Percentiles rank a stretch among this genome's conserved stretches.
Conservation (phyloP, 2,888 invertebrate species). For the Gastracanthus pulcherrimus region DNA sequence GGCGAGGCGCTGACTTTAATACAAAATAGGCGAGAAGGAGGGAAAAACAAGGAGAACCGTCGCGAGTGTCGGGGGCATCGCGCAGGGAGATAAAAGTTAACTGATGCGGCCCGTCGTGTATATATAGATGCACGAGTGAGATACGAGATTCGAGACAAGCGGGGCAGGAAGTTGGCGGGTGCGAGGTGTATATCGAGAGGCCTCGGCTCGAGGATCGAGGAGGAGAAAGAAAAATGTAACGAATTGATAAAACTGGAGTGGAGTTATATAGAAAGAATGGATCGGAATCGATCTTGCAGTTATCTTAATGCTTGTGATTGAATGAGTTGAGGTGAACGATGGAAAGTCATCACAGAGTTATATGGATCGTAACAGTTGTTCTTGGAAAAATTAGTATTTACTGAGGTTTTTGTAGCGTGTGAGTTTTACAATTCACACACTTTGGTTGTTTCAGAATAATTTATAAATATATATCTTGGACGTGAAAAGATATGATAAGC, state of each 20-base stretch:
- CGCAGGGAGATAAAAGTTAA: slow-evolving; percentile 38
- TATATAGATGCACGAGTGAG: slow-evolving; percentile 2
- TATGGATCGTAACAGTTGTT: no score
- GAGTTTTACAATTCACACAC: no score
- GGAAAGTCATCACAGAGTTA: no score
- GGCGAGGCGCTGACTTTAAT: neutral
- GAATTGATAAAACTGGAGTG: slow-evolving; percentile 8
- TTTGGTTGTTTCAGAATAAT: no score
- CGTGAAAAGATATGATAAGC: no score
- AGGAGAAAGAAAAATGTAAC: neutral
- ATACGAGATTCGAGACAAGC: slow-evolving; percentile 38
- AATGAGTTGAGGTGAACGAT: no score
- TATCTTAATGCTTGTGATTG: no score
- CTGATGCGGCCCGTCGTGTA: slow-evolving; percentile 1
- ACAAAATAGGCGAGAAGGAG: neutral
- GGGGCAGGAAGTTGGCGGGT: slow-evolving; percentile 15
- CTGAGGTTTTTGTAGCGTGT: no score
- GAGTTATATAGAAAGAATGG: no score
- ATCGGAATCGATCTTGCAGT: no score
- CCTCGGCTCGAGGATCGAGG: neutral
- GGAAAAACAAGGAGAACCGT: neutral
- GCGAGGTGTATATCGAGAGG: neutral
- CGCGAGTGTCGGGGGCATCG: neutral
- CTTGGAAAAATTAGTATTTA: no score
- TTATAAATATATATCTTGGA: no score